Evolutionary conservation across 2,113 vertebrate genomes (phyloP).

Genomic region (chimpanzee (Pan troglodytes)): NHGRI_mPanTro3-v2.1_pri NC_072398.2:81314501-81315000

Average conservation of each 20-base stretch:
- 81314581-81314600: background rate
- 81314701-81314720: background rate
- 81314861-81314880: background rate
- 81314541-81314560: background rate
- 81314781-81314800: background rate
- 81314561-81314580: background rate
- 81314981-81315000: rapidly evolving
- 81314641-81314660: background rate
- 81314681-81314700: background rate
- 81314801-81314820: background rate
- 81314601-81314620: background rate
- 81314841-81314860: background rate
- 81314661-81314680: background rate
- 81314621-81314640: background rate
- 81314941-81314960: background rate
- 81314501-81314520: background rate
- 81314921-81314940: background rate
- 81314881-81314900: background rate
- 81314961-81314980: background rate
- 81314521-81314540: background rate
- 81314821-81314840: background rate
- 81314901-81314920: background rate
- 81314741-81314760: rapidly evolving
- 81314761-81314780: background rate
- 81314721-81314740: too few relatives aligned